Evolutionary conservation across 1,140 invertebrate genomes (phyloP).

Genomic region (Arion vulgaris): DNA sequence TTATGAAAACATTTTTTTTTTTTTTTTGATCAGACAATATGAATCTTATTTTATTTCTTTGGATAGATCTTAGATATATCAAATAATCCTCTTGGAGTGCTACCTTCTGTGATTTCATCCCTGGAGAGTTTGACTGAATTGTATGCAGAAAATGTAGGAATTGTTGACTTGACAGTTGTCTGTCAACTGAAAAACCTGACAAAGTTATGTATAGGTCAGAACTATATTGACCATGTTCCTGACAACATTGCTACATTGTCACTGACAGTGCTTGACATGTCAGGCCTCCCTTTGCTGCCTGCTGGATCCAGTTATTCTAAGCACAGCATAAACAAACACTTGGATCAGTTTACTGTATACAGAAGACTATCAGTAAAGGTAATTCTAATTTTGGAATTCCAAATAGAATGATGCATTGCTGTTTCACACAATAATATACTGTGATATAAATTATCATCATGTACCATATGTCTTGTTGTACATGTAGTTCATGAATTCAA

Average conservation of each 20-base stretch:
- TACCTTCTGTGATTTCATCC: conserved; percentile 48
- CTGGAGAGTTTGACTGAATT: conserved; percentile 46
- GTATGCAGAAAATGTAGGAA: conserved; percentile 58
- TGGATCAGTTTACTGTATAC: conserved; percentile 29
- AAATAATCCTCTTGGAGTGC: conserved; percentile 52
- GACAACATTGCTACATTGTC: conserved; percentile 14
- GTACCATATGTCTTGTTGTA: too few relatives aligned
- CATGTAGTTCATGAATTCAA: too few relatives aligned
- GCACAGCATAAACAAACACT: conserved; percentile 3
- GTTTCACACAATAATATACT: too few relatives aligned
- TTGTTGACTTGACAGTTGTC: conserved; percentile 44
- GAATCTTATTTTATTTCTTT: too few relatives aligned
- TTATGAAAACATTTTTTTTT: too few relatives aligned
- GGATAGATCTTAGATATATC: conserved; percentile 51
- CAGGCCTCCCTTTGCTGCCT: conserved; percentile 45
- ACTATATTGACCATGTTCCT: conserved; percentile 43
- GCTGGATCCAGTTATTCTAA: not conserved
- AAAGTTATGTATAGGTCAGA: conserved; percentile 46
- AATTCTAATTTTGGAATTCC: not conserved
- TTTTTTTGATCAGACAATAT: too few relatives aligned
- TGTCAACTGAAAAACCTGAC: conserved; percentile 46
- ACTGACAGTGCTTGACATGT: conserved; percentile 47
- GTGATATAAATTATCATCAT: too few relatives aligned
- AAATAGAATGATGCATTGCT: too few relatives aligned
- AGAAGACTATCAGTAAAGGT: conserved; percentile 18